Evolutionary conservation across 2,113 vertebrate genomes (phyloP), one percentile per base, ranked within the genome.

Genomic region (Cynopterus brachyotis): DNA sequence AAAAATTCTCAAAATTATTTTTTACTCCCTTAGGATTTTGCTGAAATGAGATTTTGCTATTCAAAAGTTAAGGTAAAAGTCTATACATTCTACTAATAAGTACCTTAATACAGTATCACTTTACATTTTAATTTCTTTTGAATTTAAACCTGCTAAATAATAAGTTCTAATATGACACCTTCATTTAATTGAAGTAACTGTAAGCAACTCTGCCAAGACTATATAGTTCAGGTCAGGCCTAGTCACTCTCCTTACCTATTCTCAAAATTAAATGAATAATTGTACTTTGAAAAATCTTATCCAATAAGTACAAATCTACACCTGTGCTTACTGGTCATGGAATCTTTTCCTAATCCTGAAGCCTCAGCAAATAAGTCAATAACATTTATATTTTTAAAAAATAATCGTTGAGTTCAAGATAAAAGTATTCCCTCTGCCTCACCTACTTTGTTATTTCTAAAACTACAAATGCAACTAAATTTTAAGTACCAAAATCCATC

Each of bases 331-430:
- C 3, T 70, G 45, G 22, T 10, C 8, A 20, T 2, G 1, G 7
- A 50, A 9, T 62, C 40, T 88, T 55, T 91, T 40, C 11, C 4
- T n/a, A 70, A 24, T 57, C 40, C 22, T 47, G 16, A 72, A 60
- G 53, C 4, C 6, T 16, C 22, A 69, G 13, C 5, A 73, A 93
- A 24, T n/a, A 81, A 84, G 10, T 73, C 26, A 37, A 30, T 70
- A 93, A 67, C 6, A 72, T 59, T 60, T 59, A n/a, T 17, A 50
- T 40, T 86, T 86, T 76, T 72, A 70, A 95, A 95, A 94, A 86
- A 64, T 16, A 67, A 87, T 5, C 75, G 20, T 32, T 60, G 19
- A 89, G 26, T 87, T 80, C 30, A 92, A 47, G 76, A 73, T 70
- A 80, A 70, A 94, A 91, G 2, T 40, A 89, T 40, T 72, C 24